Percentiles rank a stretch among this genome's conserved stretches.
Conservation (phyloP, 2,888 invertebrate species). For the Leptinotarsa rubiginosa region DNA sequence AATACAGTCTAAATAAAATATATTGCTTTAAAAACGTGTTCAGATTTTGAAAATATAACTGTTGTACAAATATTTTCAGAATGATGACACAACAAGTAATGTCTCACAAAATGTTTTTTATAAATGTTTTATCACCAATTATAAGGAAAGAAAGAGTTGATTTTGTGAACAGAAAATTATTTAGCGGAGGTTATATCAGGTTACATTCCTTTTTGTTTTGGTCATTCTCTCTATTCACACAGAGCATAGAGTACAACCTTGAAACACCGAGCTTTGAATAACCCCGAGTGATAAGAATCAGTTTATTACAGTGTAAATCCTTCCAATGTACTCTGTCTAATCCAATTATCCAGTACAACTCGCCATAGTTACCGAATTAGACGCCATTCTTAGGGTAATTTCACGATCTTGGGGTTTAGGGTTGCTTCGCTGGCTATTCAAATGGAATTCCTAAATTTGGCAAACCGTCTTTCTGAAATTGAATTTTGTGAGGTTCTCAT, state of each 20-base stretch:
- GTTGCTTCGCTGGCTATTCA: conserved; percentile 15
- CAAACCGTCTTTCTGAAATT: neutral
- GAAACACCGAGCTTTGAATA: neutral
- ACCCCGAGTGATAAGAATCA: conserved; percentile 59
- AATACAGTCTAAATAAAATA: too few relatives aligned
- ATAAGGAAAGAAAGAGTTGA: too few relatives aligned
- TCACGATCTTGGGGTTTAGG: conserved; percentile 24
- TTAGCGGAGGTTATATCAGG: too few relatives aligned
- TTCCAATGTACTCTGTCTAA: conserved; percentile 58
- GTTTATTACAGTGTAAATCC: conserved; percentile 58
- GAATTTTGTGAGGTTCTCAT: too few relatives aligned
- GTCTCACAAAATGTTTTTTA: too few relatives aligned
- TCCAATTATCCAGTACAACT: conserved; percentile 61
- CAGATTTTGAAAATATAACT: too few relatives aligned
- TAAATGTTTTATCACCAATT: too few relatives aligned
- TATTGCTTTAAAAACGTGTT: too few relatives aligned
- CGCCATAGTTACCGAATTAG: conserved; percentile 60
- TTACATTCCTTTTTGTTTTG: too few relatives aligned
- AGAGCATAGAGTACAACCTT: neutral
- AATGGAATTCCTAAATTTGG: conserved; percentile 4
- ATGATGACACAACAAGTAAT: too few relatives aligned
- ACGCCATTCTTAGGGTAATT: conserved; percentile 62
- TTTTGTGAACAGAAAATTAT: too few relatives aligned
- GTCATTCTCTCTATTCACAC: neutral
- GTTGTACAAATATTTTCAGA: too few relatives aligned